Evolutionary conservation across 2,113 vertebrate species (phyloP).

Genomic region (Lichenostomus cassidix): DNA sequence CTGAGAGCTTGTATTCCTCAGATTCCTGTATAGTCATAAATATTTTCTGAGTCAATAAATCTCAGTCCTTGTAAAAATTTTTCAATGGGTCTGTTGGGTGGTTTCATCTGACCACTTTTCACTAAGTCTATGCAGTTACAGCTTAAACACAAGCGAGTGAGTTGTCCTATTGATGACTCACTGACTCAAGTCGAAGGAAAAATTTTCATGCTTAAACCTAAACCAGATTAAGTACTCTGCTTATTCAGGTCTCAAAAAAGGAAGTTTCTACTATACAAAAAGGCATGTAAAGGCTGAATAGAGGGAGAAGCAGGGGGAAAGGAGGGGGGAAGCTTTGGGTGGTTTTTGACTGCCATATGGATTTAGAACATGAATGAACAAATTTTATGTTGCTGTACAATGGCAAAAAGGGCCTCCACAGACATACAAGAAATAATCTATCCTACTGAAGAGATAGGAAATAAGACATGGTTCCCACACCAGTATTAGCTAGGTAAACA

Average conservation of each 20-base stretch:
- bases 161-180: neutral
- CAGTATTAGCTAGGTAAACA: neutral
- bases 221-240: neutral
- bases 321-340: neutral
- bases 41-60: neutral
- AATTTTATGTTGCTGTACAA: neutral
- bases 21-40: neutral
- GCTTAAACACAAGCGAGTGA: neutral
- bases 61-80: neutral
- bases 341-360: neutral
- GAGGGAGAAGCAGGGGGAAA: neutral
- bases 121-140: neutral
- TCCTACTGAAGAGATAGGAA: neutral
- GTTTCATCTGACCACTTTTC: neutral
- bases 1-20: neutral
- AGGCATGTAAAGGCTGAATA: neutral
- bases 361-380: slow-evolving; percentile 14
- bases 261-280: neutral
- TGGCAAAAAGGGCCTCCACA: neutral
- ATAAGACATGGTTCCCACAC: neutral
- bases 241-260: neutral
- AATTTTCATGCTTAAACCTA: neutral
- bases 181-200: neutral
- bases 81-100: neutral
- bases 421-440: neutral